Evolutionary conservation across 2,113 vertebrate genomes (phyloP), one percentile per base, ranked within the genome.

Genomic region (Camelus bactrianus): DNA sequence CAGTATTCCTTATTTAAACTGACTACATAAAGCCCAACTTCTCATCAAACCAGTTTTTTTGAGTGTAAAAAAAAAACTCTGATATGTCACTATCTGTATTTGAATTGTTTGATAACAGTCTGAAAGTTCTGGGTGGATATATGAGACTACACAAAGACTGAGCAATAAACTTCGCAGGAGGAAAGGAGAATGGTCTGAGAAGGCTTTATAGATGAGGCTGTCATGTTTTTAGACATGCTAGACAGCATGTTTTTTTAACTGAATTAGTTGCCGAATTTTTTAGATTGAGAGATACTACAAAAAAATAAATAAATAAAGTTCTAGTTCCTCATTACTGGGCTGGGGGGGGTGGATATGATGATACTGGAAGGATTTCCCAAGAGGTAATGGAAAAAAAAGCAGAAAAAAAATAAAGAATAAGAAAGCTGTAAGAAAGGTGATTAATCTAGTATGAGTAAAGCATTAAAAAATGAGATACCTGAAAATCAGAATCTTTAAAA

Each of bases 11-110:
- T 86, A 86, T 87, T 89, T 89, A 82, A 67, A 50, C 0, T 87
- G 64, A 50, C 19, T 96, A 77, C 35, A 69, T 64, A 94, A 92
- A 82, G n/a, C 42, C 60, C 35, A 70, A 60, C 62, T 87, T 81
- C 82, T 76, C 76, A 88, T 4, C 69, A 20, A 91, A 70, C 5
- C 14, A 58, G 52, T 76, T 96, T 96, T 76, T 11, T 64, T 4
- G 15, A 79, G 24, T 64, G 84, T 35, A 26, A 73, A 64, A 93
- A 86, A 56, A 56, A 35, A 32, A 20, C 12, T 48, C 52, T 84
- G 8, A 85, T 30, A 93, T 46, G 14, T 76, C 67, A 89, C 46
- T 20, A 84, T 38, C 64, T 65, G 38, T 69, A 67, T 81, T 32
- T 89, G 3, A 89, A 69, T 83, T 72, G 24, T 86, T 82, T 67